phyloP scores from a whole-genome alignment of 2,797 vertebrate species.

The Podarcis lilfordi region DNA sequence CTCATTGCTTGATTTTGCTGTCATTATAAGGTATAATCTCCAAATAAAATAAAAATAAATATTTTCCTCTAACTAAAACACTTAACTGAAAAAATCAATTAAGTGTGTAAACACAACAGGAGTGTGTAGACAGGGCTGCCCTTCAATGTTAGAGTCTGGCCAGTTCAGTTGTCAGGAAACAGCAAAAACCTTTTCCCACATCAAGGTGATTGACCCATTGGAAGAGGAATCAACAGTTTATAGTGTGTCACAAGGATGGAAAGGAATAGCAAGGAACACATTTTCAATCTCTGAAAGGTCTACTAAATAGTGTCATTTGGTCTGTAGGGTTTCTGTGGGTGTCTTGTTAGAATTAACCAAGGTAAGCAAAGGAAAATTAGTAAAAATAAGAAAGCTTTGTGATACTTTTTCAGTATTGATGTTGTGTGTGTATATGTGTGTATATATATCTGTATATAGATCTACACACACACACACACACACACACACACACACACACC shows the following conservation, averaged over 20 bases:
- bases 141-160: background rate
- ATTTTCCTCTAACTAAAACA: background rate
- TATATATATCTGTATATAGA: too few species aligned
- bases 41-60: background rate
- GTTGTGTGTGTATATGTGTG: background rate
- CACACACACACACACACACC: too few species aligned
- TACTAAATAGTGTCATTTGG: background rate
- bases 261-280: background rate
- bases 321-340: background rate
- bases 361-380: background rate
- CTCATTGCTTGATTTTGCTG: background rate
- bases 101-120: background rate
- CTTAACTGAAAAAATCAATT: background rate
- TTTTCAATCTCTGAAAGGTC: background rate
- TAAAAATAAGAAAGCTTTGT: background rate
- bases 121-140: background rate
- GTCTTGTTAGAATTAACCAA: background rate
- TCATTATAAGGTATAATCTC: background rate
- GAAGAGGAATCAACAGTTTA: background rate
- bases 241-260: background rate
- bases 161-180: background rate
- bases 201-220: background rate
- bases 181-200: background rate
- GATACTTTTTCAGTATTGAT: background rate
- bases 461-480: too few species aligned